Conservation (phyloP, 2,113 vertebrate species). For the Andinoacara biseriatus region DNA sequence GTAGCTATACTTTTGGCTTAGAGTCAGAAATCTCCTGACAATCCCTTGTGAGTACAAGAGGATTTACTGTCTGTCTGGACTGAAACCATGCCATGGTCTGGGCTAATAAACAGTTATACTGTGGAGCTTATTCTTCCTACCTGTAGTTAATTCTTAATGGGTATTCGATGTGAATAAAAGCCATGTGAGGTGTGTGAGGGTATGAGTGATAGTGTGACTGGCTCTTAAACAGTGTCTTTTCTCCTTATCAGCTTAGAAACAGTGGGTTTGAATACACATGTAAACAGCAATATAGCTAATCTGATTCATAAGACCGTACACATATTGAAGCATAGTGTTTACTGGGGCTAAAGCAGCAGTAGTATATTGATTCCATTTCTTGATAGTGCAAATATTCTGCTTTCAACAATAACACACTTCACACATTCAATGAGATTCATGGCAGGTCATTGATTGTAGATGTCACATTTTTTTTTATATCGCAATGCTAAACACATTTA, state of each 20-base stretch:
- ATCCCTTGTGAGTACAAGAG: constrained; percentile 36
- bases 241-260: constrained; percentile 7
- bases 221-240: constrained; percentile 15
- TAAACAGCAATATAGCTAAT: constrained; percentile 13
- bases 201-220: neutral
- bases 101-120: constrained; percentile 39
- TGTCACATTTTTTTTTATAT: constrained; percentile 14
- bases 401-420: constrained; percentile 31
- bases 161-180: constrained; percentile 12
- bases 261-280: neutral
- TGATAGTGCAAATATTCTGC: neutral
- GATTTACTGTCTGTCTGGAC: constrained; percentile 60
- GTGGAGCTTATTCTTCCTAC: constrained; percentile 23
- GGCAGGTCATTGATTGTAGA: constrained; percentile 21
- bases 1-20: constrained; percentile 30
- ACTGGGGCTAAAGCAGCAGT: neutral
- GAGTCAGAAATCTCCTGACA: constrained; percentile 33
- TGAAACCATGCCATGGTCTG: constrained; percentile 30
- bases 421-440: constrained; percentile 38
- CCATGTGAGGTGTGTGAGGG: neutral
- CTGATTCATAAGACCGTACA: constrained; percentile 25
- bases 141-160: constrained; percentile 53
- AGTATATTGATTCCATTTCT: constrained; percentile 42
- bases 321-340: neutral
- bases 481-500: neutral